Percentiles rank a stretch among this genome's conserved stretches.
Conservation (phyloP, 2,797 vertebrate genomes). For the Falco rusticolus region DNA sequence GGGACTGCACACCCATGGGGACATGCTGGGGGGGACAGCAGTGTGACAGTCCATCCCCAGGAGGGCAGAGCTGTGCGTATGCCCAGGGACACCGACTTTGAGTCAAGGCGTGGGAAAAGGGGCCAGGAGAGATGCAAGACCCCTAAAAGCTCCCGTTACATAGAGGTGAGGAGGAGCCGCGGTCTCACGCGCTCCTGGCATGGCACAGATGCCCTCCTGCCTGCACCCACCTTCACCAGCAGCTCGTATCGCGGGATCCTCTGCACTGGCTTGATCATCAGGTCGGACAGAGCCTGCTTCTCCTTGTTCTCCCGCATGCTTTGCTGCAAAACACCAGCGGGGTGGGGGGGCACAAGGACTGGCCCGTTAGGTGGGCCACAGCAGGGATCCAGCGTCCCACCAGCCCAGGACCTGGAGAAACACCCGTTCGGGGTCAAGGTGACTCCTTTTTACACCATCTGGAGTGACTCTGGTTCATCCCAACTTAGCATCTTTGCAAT, state of each 20-base stretch:
- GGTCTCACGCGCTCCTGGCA: fast-evolving
- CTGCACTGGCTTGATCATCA: conserved; percentile 99
- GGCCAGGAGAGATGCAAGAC: fast-evolving
- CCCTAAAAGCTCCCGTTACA: fast-evolving
- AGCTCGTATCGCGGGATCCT: conserved; percentile 97
- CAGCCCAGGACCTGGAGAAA: not conserved
- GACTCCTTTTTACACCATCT: not conserved
- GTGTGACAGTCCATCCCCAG: not conserved
- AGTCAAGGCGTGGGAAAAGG: not conserved
- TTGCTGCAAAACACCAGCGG: conserved; percentile 81
- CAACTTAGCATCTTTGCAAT: not conserved
- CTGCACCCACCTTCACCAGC: conserved; percentile 88
- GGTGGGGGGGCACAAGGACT: not conserved
- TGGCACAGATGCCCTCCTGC: not conserved
- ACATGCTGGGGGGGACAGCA: fast-evolving
- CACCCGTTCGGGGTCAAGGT: fast-evolving
- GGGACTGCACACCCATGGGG: fast-evolving
- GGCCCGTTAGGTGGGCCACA: not conserved
- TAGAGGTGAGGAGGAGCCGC: fast-evolving
- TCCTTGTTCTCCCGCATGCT: conserved; percentile 99
- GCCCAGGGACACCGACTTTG: not conserved
- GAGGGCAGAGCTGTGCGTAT: not conserved
- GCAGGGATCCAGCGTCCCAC: not conserved
- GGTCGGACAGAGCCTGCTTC: conserved; percentile 94
- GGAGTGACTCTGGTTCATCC: fast-evolving